phyloP scores from a whole-genome alignment of 2,113 vertebrate species.

The Aramus guarauna region DNA sequence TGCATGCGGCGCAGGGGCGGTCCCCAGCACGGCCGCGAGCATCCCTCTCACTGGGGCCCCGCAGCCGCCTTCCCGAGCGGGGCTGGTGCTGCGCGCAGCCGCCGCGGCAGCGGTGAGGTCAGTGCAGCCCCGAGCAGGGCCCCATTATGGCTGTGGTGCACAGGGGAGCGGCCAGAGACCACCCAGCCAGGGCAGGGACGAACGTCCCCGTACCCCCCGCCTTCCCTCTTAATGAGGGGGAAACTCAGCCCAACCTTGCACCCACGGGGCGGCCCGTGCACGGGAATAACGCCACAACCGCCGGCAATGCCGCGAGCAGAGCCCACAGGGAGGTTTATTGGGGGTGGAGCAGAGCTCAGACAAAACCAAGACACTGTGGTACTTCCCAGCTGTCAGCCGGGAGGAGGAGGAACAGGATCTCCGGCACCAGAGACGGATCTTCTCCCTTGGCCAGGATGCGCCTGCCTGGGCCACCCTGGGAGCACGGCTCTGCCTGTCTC shows the following conservation, averaged over 20 bases:
- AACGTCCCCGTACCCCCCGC: accelerated
- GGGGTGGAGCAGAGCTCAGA: background rate
- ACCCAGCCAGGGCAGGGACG: accelerated
- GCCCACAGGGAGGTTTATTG: background rate
- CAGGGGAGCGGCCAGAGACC: accelerated
- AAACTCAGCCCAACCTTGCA: background rate
- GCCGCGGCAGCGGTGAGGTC: no score
- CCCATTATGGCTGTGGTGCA: background rate
- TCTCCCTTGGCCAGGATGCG: accelerated
- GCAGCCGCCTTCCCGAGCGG: background rate
- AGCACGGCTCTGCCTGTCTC: background rate
- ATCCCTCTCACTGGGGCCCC: accelerated
- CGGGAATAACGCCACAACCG: accelerated
- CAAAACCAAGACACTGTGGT: background rate
- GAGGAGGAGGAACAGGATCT: background rate
- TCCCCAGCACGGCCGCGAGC: background rate
- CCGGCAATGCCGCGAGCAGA: background rate
- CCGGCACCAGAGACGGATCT: accelerated
- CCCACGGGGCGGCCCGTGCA: accelerated
- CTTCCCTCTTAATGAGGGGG: no score
- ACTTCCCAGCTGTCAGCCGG: background rate
- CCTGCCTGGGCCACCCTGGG: background rate
- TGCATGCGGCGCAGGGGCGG: background rate
- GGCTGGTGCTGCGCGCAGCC: background rate
- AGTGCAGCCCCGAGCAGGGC: no score